Base-by-base conservation (phyloP, 2,888 invertebrate genomes). In the Aleiodes alternator region DNA sequence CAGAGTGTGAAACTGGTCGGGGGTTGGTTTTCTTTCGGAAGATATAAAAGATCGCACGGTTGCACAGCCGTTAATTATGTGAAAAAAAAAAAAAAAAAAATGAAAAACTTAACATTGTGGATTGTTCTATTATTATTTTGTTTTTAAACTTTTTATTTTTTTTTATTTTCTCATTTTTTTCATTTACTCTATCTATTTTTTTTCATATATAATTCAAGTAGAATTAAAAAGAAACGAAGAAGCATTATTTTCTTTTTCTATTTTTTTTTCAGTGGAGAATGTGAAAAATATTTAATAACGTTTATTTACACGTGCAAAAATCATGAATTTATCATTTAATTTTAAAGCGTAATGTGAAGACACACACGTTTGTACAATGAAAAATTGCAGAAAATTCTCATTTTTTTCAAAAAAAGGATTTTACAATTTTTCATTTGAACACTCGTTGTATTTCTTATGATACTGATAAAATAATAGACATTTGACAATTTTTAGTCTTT, bases 31-130 rank as follows among this genome's bases (percentile, higher is more conserved):
- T 23, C 23, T 77, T 23, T 78, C 82, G 84, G 84, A 84, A 85
- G 84, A 84, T 81, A 79, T 43, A 64, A 64, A 64, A 80, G 81
- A 82, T 81, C 82, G 80, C 64, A 78, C 81, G 81, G 79, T 83
- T 83, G 84, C 84, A 84, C 84, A 83, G 84, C 84, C 84, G 81
- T 84, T 78, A 43, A 79, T 23, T 79, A 76, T 78, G 81, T 34
- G 34, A 34, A 34, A 34, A 82, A 80, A 69, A 73, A 64, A 23
- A 48, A 64, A 16, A 72, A 61, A 61, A 80, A 69, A 73, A 64
- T 43, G 64, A 64, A 16, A 72, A 61, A 61, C 64, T 61, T 72
- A 61, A 72, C 53, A 61, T 59, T 71, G 56, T 59, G 71, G 38
- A 53, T 64, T 61, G n/a, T 50, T 29, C 50, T 12, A 6, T 59